phyloP scores from a whole-genome alignment of 2,888 invertebrate species.

The Meteorus colon region DNA sequence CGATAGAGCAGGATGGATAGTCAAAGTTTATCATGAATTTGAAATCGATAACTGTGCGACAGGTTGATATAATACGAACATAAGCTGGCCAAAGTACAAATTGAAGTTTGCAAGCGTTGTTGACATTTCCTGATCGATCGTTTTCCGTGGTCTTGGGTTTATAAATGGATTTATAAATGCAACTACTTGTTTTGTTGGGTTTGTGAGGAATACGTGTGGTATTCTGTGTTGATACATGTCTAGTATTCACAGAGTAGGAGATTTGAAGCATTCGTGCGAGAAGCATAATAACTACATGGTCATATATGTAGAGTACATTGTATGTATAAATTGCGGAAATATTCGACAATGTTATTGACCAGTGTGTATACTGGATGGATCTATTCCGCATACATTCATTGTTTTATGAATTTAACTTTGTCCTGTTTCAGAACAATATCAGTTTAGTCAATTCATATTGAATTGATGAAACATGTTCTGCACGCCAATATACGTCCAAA shows the following conservation, averaged over 20 bases:
- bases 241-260: background rate
- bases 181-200: background rate
- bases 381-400: background rate
- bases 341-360: background rate
- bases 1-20: background rate
- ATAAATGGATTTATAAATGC: background rate
- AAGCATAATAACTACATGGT: background rate
- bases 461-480: conserved; percentile 7
- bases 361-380: background rate
- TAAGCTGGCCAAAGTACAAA: conserved; percentile 4
- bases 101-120: conserved; percentile 1
- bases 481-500: background rate
- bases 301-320: background rate
- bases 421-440: background rate
- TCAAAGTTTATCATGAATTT: background rate
- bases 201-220: background rate
- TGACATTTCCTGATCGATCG: conserved; percentile 19
- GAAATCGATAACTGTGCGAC: background rate
- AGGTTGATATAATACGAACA: background rate
- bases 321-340: background rate
- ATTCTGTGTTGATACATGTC: background rate
- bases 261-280: background rate
- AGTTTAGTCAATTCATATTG: background rate
- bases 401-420: background rate
- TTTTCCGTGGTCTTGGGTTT: background rate